Percentiles rank a stretch among this genome's conserved stretches.
These are phyloP conservation scores for Arion vulgaris DNA, from an alignment of 1,140 invertebrate genomes.

Conservation along the genomic window DNA sequence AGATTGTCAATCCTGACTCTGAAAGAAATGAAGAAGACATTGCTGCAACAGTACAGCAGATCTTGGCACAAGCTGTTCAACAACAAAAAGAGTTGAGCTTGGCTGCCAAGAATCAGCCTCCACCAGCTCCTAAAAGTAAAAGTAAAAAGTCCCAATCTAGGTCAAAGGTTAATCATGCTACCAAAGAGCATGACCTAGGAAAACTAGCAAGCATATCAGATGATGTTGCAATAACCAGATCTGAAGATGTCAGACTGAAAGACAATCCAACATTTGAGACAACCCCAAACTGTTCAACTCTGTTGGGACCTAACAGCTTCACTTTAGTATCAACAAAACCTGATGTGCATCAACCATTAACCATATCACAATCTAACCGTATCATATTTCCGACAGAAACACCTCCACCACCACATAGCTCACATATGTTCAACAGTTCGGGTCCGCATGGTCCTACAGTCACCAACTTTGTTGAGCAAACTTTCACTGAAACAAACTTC, in stretches of 20 bases:
- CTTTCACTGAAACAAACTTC: background rate
- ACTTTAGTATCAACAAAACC: background rate
- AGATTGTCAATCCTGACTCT: conserved; percentile 17
- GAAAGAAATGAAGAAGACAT: conserved; percentile 35
- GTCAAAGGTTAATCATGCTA: conserved; percentile 1
- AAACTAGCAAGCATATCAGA: conserved; percentile 33
- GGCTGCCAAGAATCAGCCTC: conserved; percentile 36
- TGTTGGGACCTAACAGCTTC: background rate
- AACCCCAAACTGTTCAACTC: background rate
- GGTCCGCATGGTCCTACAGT: background rate
- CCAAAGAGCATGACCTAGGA: conserved; percentile 33
- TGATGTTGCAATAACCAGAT: background rate
- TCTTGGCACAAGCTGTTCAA: conserved; percentile 36
- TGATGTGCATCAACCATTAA: background rate
- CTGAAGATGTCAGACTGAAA: background rate
- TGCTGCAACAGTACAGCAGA: conserved; percentile 26
- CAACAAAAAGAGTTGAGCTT: conserved; percentile 36
- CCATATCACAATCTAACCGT: background rate
- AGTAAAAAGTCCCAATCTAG: conserved; percentile 29
- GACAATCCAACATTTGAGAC: background rate
- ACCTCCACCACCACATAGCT: background rate
- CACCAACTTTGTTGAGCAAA: conserved; percentile 13
- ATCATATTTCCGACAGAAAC: background rate
- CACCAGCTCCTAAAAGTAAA: conserved; percentile 34
- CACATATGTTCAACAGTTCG: background rate